Percentiles rank a stretch among this genome's conserved stretches.
These are phyloP conservation scores for Myotis lucifugus DNA, from an alignment of 2,113 vertebrate species.

Conservation along the genomic window DNA sequence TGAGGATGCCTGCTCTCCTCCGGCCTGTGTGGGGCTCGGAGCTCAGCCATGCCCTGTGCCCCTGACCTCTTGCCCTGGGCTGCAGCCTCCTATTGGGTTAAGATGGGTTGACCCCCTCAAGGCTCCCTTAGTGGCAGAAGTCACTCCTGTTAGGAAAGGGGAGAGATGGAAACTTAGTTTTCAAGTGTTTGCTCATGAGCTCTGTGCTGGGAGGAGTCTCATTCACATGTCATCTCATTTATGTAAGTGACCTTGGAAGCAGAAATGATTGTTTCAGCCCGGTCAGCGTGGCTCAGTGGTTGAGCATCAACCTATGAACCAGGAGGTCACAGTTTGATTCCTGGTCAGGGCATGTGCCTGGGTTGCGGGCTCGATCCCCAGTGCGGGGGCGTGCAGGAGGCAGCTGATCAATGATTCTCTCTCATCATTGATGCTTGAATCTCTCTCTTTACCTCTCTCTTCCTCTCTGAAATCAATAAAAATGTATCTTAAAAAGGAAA, in stretches of 20 bases:
- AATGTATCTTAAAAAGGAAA: background rate
- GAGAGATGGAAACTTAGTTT: background rate
- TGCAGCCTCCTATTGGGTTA: background rate
- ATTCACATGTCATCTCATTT: background rate
- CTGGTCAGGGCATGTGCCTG: too few relatives aligned
- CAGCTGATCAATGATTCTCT: too few relatives aligned
- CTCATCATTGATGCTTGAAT: too few relatives aligned
- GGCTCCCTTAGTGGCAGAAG: background rate
- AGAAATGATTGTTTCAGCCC: background rate
- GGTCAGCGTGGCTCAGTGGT: too few relatives aligned
- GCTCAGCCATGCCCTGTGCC: background rate
- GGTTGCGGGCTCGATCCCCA: too few relatives aligned
- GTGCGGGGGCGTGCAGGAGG: too few relatives aligned
- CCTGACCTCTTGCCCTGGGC: background rate
- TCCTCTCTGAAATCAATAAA: too few relatives aligned
- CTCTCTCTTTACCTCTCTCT: too few relatives aligned
- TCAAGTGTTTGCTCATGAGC: background rate
- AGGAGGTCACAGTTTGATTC: too few relatives aligned
- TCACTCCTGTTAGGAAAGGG: background rate
- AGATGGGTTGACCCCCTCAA: rapidly evolving
- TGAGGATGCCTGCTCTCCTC: background rate
- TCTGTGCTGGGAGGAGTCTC: background rate
- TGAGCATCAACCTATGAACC: too few relatives aligned
- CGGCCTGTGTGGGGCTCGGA: background rate
- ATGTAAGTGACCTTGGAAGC: background rate